Conservation (phyloP, 2,888 invertebrate genomes). For the Teleiodes luculella region DNA sequence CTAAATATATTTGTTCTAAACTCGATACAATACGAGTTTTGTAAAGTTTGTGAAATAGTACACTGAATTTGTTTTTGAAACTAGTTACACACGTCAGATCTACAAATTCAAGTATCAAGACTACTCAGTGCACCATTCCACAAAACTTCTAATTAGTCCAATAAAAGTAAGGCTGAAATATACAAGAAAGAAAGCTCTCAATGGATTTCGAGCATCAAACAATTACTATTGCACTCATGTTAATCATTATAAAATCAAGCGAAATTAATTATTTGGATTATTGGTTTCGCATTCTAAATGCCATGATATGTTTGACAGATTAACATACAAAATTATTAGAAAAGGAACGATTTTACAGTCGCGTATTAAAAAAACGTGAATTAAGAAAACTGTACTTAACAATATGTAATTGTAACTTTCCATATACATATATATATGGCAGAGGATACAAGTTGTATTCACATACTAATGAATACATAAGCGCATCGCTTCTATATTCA, state of each 20-base stretch:
- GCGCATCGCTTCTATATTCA: slow-evolving; percentile 30
- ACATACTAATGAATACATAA: slow-evolving; percentile 37
- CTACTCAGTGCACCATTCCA: background rate
- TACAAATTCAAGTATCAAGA: slow-evolving; percentile 4
- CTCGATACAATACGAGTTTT: background rate
- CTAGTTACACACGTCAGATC: background rate
- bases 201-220: background rate
- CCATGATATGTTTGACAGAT: slow-evolving; percentile 48
- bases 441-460: slow-evolving; percentile 44
- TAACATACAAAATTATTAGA: slow-evolving; percentile 36
- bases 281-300: slow-evolving; percentile 26
- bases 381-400: slow-evolving; percentile 46
- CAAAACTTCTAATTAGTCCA: background rate
- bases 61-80: background rate
- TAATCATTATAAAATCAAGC: background rate
- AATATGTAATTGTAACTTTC: slow-evolving; percentile 47
- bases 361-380: slow-evolving; percentile 26
- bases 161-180: background rate
- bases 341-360: slow-evolving; percentile 25
- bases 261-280: background rate
- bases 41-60: background rate
- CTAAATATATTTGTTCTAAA: background rate
- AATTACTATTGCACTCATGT: slow-evolving; percentile 1
- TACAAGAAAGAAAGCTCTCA: too few relatives aligned
- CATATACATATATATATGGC: slow-evolving; percentile 43